Conservation (phyloP, 2,888 invertebrate genomes). For the Mactromeris polynyma region DNA sequence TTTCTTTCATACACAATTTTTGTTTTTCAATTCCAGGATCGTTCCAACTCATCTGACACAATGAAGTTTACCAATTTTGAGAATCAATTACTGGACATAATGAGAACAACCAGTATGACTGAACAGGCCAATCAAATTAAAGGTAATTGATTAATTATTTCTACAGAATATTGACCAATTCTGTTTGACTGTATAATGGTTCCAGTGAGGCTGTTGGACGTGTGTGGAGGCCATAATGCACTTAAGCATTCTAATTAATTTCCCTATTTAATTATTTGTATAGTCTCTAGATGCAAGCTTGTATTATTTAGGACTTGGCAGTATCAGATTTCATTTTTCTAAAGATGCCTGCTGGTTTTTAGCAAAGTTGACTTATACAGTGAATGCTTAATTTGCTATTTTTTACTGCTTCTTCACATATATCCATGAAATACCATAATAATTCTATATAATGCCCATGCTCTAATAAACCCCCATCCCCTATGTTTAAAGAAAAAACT, state of each 20-base stretch:
- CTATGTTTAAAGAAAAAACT: no score
- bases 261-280: neutral
- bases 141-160: constrained; percentile 64
- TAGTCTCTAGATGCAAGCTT: neutral
- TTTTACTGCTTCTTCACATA: no score
- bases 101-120: constrained; percentile 77
- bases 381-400: no score
- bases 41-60: constrained; percentile 78
- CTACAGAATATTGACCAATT: neutral
- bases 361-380: no score
- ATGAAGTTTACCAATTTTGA: constrained; percentile 85
- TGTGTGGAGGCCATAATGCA: neutral
- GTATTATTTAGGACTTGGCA: neutral
- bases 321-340: neutral
- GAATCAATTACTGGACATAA: constrained; percentile 85
- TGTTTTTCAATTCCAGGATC: constrained; percentile 74
- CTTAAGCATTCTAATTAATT: neutral
- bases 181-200: neutral
- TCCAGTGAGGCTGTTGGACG: neutral
- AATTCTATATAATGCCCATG: no score
- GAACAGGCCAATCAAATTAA: constrained; percentile 75
- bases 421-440: no score
- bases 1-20: no score
- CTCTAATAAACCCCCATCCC: no score
- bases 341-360: no score